Conservation (phyloP, 1,140 invertebrate species). For the Pissodes strobi region DNA sequence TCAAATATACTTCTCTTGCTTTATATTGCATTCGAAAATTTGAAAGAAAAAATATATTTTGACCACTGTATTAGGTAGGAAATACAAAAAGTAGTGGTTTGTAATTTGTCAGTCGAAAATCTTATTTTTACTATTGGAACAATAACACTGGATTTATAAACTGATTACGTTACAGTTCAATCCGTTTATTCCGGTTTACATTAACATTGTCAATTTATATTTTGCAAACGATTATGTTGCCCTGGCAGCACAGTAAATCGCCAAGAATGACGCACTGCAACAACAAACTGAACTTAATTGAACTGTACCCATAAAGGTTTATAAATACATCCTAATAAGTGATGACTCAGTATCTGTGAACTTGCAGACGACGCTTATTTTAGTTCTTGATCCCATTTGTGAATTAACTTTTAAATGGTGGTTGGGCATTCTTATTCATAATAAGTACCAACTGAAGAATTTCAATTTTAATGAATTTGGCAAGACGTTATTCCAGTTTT, state of each 20-base stretch:
- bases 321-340: not conserved
- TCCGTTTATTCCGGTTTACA: not conserved
- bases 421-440: slow-evolving; percentile 43
- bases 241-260: too few species aligned
- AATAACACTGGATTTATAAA: slow-evolving; percentile 2
- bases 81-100: not conserved
- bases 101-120: slow-evolving; percentile 2
- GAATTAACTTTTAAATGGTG: slow-evolving; percentile 23
- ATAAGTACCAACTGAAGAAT: slow-evolving; percentile 41
- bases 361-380: slow-evolving; percentile 11
- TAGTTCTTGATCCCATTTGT: slow-evolving; percentile 12
- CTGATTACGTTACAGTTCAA: not conserved
- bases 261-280: too few species aligned
- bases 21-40: too few species aligned
- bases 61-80: slow-evolving; percentile 3
- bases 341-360: slow-evolving; percentile 9
- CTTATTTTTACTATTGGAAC: not conserved
- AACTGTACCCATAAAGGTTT: too few species aligned
- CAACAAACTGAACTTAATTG: too few species aligned
- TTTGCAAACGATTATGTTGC: too few species aligned
- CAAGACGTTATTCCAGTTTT: slow-evolving; percentile 55
- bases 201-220: too few species aligned
- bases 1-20: too few species aligned
- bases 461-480: slow-evolving; percentile 48
- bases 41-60: not conserved